phyloP scores from a whole-genome alignment of 2,888 invertebrate species.

The Chloroclysta siterata region DNA sequence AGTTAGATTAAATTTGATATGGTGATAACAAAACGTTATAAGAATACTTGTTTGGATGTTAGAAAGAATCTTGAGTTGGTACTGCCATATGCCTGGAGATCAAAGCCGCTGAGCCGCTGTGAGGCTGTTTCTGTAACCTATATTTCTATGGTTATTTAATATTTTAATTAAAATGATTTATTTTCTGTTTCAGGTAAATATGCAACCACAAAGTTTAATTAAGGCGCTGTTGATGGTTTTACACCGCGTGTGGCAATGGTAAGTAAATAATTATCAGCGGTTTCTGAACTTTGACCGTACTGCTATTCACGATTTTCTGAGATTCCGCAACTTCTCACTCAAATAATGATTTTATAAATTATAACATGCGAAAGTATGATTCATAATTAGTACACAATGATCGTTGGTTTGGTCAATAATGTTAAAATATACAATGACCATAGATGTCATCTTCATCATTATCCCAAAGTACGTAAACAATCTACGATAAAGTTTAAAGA shows the following conservation, averaged over 20 bases:
- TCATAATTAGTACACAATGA: too few relatives aligned
- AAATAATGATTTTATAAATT: too few relatives aligned
- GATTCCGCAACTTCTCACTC: constrained; percentile 7
- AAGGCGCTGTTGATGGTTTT: constrained; percentile 2
- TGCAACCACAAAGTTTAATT: constrained; percentile 22
- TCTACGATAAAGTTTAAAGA: constrained; percentile 4
- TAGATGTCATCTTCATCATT: background rate
- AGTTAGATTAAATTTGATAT: too few relatives aligned
- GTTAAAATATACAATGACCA: background rate
- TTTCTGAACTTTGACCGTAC: constrained; percentile 14
- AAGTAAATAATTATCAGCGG: constrained; percentile 13
- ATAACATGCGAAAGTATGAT: too few relatives aligned
- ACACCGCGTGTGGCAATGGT: constrained; percentile 21
- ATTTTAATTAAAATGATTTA: constrained; percentile 27
- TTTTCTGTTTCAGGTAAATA: constrained; percentile 52
- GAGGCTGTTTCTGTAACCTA: too few relatives aligned
- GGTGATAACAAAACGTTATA: too few relatives aligned
- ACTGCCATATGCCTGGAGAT: too few relatives aligned
- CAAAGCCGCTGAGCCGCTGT: too few relatives aligned
- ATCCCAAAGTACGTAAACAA: background rate
- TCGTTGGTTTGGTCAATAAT: too few relatives aligned
- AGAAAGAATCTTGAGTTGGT: too few relatives aligned
- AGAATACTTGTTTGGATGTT: too few relatives aligned
- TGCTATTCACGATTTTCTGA: constrained; percentile 13
- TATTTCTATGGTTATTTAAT: background rate